Conservation (phyloP, 2,797 vertebrate genomes). For the Siniperca undulata region DNA sequence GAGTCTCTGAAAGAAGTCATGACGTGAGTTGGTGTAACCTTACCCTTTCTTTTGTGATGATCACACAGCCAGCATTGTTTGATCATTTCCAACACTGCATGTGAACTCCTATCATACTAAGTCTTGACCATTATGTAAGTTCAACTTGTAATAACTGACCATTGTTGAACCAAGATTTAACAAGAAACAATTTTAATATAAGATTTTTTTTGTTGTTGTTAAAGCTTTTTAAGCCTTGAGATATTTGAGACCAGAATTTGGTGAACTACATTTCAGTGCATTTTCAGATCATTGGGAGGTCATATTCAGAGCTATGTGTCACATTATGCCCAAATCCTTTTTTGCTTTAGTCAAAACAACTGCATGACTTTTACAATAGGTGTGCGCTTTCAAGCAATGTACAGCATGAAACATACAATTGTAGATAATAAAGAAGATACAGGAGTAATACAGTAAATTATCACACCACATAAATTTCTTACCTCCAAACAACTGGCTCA, state of each 20-base stretch:
- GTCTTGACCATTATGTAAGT: neutral
- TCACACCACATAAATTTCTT: neutral
- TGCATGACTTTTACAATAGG: too few relatives aligned
- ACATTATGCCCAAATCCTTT: neutral
- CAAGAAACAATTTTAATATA: neutral
- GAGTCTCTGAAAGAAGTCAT: constrained; percentile 98
- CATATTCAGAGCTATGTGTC: neutral
- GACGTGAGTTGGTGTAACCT: constrained; percentile 89
- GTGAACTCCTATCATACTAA: neutral
- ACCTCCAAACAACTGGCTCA: too few relatives aligned
- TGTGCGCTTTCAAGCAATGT: neutral
- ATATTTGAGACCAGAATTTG: neutral
- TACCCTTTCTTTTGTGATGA: constrained; percentile 17
- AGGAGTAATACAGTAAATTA: neutral
- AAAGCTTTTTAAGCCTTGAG: neutral
- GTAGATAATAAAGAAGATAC: neutral
- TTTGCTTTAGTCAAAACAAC: neutral
- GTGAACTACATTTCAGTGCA: neutral
- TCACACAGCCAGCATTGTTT: constrained; percentile 18
- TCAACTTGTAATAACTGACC: constrained; percentile 15
- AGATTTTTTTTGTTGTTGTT: neutral
- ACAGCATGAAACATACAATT: neutral
- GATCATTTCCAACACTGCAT: constrained; percentile 10
- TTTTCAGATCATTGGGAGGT: neutral
- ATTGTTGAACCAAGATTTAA: constrained; percentile 5